Evolutionary conservation across 1,140 invertebrate genomes (phyloP), one percentile per base, ranked within the genome.

Genomic region (Lordiphosa collinella): DNA sequence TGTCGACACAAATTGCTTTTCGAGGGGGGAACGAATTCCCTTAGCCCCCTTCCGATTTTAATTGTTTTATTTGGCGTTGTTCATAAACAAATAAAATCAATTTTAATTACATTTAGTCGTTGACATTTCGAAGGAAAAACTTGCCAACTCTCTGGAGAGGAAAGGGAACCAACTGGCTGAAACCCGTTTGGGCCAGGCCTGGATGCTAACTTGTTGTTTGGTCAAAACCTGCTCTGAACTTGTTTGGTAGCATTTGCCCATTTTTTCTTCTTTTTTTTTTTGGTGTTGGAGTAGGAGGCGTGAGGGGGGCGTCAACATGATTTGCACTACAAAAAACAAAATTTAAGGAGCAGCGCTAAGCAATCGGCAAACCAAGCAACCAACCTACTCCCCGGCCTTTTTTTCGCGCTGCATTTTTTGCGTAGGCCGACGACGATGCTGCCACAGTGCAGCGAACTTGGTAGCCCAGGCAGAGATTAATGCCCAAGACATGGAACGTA

Each of bases 381-480:
- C 44, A 13, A 22, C 13, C 41, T 38, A 52, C 55, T 34, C 50
- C 69, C 75, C 22, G 22, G 72, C 71, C 76, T 76, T 58, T 71
- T 80, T 80, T 80, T 80, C 76, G 71, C 76, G 78, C 76, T 82
- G 76, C 76, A 80, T 80, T 82, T 80, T 80, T 80, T 70, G 76
- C 78, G 76, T 82, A 76, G 76, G 76, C 37, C 55, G 74, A 13
- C 9, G 41, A 29, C 41, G 41, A 44, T 29, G 22, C 6, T 25
- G 22, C 22, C 22, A 25, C 5, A 25, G 22, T 82, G 70, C 76
- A 80, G 71, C 76, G 67, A 80, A 82, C 76, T 57, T 80, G 76
- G 76, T 76, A 80, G 76, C 76, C 54, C 43, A 50, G 54, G 41
- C 57, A 73, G 56, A 13, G 51, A 7, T 35, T 41, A 43, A 43